Percentiles rank a stretch among this genome's conserved stretches.
Conservation (phyloP, 92 coral and sea anemone genomes). For the Blastomussa wellsi region DNA sequence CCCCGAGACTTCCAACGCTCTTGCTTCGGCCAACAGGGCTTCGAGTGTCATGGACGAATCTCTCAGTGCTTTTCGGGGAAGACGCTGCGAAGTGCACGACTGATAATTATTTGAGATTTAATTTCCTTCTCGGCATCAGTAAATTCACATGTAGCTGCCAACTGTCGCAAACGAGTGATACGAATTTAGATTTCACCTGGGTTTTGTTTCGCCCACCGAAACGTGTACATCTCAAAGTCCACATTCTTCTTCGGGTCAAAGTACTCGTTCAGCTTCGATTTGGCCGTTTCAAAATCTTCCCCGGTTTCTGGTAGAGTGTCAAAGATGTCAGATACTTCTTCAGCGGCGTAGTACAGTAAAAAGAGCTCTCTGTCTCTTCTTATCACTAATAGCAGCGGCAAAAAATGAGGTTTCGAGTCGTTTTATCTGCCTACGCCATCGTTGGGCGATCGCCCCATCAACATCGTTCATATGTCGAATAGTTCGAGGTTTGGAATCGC, state of each 20-base stretch:
- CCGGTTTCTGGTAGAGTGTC: neutral
- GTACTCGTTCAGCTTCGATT: slow-evolving; percentile 4
- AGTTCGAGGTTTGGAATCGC: neutral
- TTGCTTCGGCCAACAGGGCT: no score
- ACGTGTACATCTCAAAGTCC: neutral
- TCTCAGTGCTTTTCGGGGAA: no score
- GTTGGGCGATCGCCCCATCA: neutral
- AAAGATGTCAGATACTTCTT: neutral
- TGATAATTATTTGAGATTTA: no score
- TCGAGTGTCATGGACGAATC: no score
- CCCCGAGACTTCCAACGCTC: no score
- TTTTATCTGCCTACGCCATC: slow-evolving; percentile 2
- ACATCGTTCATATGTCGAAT: slow-evolving; percentile 14
- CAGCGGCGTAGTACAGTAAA: neutral
- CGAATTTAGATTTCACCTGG: slow-evolving; percentile 16
- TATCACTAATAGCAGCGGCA: slow-evolving; percentile 1
- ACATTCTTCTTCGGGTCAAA: neutral
- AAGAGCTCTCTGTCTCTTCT: neutral
- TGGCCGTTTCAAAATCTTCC: neutral
- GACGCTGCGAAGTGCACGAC: no score
- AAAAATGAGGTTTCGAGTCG: neutral
- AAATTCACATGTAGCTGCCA: slow-evolving; percentile 30
- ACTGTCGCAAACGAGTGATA: slow-evolving; percentile 27
- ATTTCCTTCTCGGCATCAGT: no score
- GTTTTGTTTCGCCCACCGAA: neutral